Percentiles rank a stretch among this genome's conserved stretches.
phyloP scores from a whole-genome alignment of 2,113 vertebrate genomes.

The Semicossyphus pulcher region DNA sequence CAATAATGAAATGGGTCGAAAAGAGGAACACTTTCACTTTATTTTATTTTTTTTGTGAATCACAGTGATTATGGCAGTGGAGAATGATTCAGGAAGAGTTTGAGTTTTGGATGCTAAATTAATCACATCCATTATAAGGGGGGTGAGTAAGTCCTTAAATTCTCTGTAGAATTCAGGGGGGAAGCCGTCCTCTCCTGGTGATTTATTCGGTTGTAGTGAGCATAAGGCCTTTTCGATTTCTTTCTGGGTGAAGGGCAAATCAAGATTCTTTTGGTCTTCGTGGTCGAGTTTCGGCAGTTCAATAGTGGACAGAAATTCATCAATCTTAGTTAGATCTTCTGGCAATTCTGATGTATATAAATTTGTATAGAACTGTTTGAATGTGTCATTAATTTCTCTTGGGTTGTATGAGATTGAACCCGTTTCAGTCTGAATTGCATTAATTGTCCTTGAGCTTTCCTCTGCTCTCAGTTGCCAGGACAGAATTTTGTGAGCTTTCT shows the following conservation, averaged over 20 bases:
- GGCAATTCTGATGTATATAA: background rate
- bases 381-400: conserved; percentile 15
- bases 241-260: background rate
- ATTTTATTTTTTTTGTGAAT: background rate
- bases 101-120: too few relatives aligned
- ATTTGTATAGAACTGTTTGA: background rate
- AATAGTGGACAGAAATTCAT: conserved; percentile 6
- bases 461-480: conserved; percentile 19
- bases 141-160: conserved; percentile 9
- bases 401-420: conserved; percentile 8
- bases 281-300: background rate
- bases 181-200: too few relatives aligned
- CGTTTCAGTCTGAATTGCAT: conserved; percentile 10
- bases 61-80: too few relatives aligned
- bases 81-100: too few relatives aligned
- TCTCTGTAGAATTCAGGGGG: conserved; percentile 1
- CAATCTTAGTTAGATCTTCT: background rate
- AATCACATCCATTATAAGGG: too few relatives aligned
- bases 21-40: background rate
- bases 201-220: too few relatives aligned
- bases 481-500: conserved; percentile 28
- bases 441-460: background rate
- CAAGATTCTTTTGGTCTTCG: conserved; percentile 3
- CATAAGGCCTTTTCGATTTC: too few relatives aligned
- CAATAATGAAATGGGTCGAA: conserved; percentile 5